These are phyloP conservation scores for Idaea straminata DNA, from an alignment of 2,888 invertebrate species.

Conservation along the genomic window DNA sequence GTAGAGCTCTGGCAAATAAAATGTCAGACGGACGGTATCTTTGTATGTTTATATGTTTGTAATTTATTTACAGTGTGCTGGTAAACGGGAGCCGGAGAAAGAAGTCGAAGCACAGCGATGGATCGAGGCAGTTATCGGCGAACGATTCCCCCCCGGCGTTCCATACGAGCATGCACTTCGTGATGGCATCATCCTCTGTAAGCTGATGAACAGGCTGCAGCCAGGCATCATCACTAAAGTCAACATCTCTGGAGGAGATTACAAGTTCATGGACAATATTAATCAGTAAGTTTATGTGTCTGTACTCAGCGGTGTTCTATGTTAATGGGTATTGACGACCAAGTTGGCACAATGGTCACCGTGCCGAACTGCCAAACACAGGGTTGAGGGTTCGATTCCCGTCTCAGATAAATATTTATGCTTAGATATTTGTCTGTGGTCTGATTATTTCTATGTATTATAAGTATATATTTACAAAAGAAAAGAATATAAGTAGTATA, in stretches of 20 bases:
- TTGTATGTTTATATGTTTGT: not conserved
- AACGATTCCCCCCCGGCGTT: slow-evolving; percentile 85
- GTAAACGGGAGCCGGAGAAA: slow-evolving; percentile 89
- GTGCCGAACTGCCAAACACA: no score
- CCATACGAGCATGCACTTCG: slow-evolving; percentile 89
- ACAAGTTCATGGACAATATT: slow-evolving; percentile 98
- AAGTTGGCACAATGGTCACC: no score
- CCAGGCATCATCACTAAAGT: slow-evolving; percentile 92
- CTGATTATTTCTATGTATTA: no score
- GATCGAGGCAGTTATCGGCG: slow-evolving; percentile 91
- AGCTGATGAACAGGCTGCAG: slow-evolving; percentile 92
- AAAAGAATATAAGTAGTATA: no score
- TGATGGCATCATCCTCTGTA: slow-evolving; percentile 92
- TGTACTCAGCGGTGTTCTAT: not conserved
- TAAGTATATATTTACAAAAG: no score
- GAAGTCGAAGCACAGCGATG: slow-evolving; percentile 91
- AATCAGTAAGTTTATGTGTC: slow-evolving; percentile 85
- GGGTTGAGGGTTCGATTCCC: no score
- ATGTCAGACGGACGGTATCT: no score
- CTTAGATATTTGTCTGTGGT: no score
- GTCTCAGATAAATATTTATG: no score
- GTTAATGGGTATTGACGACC: no score
- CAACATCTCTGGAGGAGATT: slow-evolving; percentile 92
- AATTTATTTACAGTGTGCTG: slow-evolving; percentile 83
- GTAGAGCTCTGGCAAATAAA: no score